Evolutionary conservation across 2,888 invertebrate species (phyloP).

Genomic region (Eristalinus aeneus): DNA sequence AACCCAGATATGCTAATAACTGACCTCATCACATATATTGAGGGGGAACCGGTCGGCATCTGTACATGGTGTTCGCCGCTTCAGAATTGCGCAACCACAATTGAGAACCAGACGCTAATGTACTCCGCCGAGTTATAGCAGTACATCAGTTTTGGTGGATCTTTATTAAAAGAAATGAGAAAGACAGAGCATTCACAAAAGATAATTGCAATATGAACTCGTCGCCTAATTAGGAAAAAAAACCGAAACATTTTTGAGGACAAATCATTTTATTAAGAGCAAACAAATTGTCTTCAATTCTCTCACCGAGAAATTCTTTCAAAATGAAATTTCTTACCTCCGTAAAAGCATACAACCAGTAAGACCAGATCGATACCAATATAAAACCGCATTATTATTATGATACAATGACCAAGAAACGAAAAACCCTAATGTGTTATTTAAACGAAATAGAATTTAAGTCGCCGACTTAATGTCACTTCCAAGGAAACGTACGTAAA

Average conservation of each 20-base stretch:
- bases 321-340: constrained; percentile 30
- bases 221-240: constrained; percentile 49
- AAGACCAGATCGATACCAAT: background rate
- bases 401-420: background rate
- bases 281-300: constrained; percentile 27
- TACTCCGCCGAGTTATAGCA: constrained; percentile 7
- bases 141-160: constrained; percentile 23
- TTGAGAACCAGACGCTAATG: constrained; percentile 19
- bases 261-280: constrained; percentile 41
- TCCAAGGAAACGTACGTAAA: background rate
- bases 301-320: constrained; percentile 38
- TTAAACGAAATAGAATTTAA: background rate
- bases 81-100: constrained; percentile 53
- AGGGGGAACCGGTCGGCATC: constrained; percentile 37
- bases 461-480: constrained; percentile 16
- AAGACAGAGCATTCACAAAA: constrained; percentile 17
- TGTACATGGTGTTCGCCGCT: constrained; percentile 22
- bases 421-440: background rate
- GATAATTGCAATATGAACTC: constrained; percentile 63
- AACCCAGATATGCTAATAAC: constrained; percentile 64
- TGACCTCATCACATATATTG: constrained; percentile 57
- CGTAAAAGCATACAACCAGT: background rate
- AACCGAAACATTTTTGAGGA: constrained; percentile 45
- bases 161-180: constrained; percentile 24
- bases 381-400: background rate